These are phyloP conservation scores for Heliocidaris erythrogramma DNA, from an alignment of 35 echinoderm and acorn worm species.

Conservation along the genomic window DNA sequence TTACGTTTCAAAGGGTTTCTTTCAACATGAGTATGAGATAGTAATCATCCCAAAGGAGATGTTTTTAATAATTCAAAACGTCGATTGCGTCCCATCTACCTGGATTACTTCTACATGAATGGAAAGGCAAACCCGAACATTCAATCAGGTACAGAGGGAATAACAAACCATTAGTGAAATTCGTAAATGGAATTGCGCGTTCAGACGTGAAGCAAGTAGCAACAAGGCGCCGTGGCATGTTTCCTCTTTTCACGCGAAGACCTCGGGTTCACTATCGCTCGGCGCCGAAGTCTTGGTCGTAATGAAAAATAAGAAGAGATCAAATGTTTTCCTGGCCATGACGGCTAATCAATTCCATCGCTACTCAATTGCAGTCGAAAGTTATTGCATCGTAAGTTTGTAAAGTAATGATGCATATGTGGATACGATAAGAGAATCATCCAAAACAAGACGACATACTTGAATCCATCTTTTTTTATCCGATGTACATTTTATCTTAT, in stretches of 20 bases:
- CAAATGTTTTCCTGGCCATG: constrained; percentile 1
- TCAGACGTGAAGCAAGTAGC: not conserved
- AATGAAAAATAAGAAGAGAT: not conserved
- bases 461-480: too few species aligned
- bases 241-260: not conserved
- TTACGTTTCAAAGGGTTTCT: not conserved
- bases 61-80: not conserved
- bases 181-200: not conserved
- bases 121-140: not conserved
- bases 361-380: not conserved
- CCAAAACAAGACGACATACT: not conserved
- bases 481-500: too few species aligned
- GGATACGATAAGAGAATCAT: not conserved
- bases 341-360: not conserved
- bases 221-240: not conserved
- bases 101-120: not conserved
- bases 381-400: not conserved
- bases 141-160: not conserved
- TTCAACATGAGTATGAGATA: not conserved
- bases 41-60: not conserved
- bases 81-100: not conserved
- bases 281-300: not conserved
- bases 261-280: not conserved
- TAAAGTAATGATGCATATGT: not conserved
- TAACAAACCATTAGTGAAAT: constrained; percentile 3